phyloP scores from a whole-genome alignment of 2,888 invertebrate genomes.

The Caenorhabditis sulstoni region DNA sequence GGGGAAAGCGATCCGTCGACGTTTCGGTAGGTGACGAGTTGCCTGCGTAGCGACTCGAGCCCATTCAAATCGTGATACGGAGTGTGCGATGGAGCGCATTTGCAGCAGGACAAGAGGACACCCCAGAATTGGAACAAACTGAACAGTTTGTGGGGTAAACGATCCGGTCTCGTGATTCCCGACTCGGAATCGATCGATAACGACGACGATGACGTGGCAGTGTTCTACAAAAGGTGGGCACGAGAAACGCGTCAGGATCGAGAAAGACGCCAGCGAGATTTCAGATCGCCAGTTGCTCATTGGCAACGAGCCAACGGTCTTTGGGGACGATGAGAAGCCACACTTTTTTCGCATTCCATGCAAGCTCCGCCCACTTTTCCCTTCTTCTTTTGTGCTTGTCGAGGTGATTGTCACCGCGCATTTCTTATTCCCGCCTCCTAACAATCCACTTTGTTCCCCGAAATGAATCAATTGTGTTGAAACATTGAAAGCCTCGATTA shows the following conservation, averaged over 20 bases:
- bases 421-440: too few species aligned
- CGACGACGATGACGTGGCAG: constrained; percentile 22
- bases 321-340: constrained; percentile 53
- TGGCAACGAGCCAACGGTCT: constrained; percentile 69
- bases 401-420: too few species aligned
- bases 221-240: constrained; percentile 28
- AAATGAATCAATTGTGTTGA: too few species aligned
- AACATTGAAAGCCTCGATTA: too few species aligned
- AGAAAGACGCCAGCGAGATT: constrained; percentile 15
- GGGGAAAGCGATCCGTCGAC: constrained; percentile 67
- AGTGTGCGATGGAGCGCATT: not conserved
- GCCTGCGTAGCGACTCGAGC: too few species aligned
- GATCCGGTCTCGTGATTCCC: constrained; percentile 27
- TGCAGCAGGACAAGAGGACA: constrained; percentile 58
- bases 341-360: not conserved
- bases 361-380: too few species aligned
- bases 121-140: constrained; percentile 68
- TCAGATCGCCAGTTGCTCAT: constrained; percentile 61
- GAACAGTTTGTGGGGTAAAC: constrained; percentile 70
- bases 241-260: too few species aligned
- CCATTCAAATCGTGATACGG: too few species aligned
- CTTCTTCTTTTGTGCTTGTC: too few species aligned
- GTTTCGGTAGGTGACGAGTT: constrained; percentile 7
- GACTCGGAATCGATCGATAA: constrained; percentile 17
- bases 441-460: too few species aligned